Conservation (phyloP, 2,113 vertebrate species). For the Saimiri boliviensis region DNA sequence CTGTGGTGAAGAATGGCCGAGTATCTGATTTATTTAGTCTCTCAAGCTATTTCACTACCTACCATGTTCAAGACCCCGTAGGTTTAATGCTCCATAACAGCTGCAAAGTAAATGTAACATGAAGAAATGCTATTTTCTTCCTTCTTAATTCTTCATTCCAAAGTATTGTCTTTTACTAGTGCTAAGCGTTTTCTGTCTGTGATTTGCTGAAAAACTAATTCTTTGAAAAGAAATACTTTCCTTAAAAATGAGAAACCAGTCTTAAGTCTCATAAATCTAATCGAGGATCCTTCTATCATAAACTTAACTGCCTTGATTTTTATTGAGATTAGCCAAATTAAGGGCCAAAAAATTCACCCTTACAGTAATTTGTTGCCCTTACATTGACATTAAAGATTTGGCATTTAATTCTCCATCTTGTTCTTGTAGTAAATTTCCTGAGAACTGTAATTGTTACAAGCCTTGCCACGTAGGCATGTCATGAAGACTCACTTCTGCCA, state of each 20-base stretch:
- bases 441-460: neutral
- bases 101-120: neutral
- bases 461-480: neutral
- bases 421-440: neutral
- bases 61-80: neutral
- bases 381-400: slow-evolving; percentile 23
- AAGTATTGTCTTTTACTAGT: neutral
- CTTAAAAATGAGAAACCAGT: slow-evolving; percentile 6
- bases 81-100: neutral
- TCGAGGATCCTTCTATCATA: neutral
- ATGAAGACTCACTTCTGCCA: slow-evolving; percentile 25
- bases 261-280: slow-evolving; percentile 27
- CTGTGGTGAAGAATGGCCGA: neutral
- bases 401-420: neutral
- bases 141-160: neutral
- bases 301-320: slow-evolving; percentile 45
- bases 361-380: neutral
- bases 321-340: slow-evolving; percentile 10
- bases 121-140: neutral
- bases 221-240: slow-evolving; percentile 24
- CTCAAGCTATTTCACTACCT: neutral
- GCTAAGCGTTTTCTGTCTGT: neutral
- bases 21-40: neutral
- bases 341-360: neutral
- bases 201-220: slow-evolving; percentile 22